Conservation (phyloP, 2,888 invertebrate genomes). For the Marronus borbonicus region DNA sequence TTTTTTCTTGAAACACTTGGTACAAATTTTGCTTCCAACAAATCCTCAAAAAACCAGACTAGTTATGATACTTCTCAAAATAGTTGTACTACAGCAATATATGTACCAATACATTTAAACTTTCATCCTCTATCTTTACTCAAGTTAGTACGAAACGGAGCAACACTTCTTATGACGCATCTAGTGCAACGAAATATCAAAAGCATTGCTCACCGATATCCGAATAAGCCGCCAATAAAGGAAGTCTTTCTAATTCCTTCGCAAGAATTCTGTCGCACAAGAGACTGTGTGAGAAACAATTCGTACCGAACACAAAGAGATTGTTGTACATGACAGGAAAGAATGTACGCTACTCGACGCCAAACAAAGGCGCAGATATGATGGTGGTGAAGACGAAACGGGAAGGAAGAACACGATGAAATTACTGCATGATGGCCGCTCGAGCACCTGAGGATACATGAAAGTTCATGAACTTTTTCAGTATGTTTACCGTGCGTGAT, state of each 20-base stretch:
- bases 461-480: constrained; percentile 41
- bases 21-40: too few species aligned
- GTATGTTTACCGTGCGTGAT: constrained; percentile 9
- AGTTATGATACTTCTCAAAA: too few species aligned
- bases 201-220: not conserved
- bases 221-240: constrained; percentile 17
- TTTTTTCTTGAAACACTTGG: too few species aligned
- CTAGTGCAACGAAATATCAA: not conserved
- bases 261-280: constrained; percentile 13
- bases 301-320: constrained; percentile 37
- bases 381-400: not conserved
- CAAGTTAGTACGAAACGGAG: too few species aligned
- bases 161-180: not conserved
- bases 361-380: constrained; percentile 16
- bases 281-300: constrained; percentile 39
- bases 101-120: too few species aligned
- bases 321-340: constrained; percentile 17
- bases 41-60: too few species aligned
- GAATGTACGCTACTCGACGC: constrained; percentile 20
- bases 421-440: constrained; percentile 14
- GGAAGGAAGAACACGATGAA: constrained; percentile 24
- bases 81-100: too few species aligned
- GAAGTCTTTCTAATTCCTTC: constrained; percentile 31
- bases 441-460: constrained; percentile 35
- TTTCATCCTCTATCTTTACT: too few species aligned